Base-by-base conservation (phyloP, 2,797 vertebrate species). In the Mormyrops boulengeri region DNA sequence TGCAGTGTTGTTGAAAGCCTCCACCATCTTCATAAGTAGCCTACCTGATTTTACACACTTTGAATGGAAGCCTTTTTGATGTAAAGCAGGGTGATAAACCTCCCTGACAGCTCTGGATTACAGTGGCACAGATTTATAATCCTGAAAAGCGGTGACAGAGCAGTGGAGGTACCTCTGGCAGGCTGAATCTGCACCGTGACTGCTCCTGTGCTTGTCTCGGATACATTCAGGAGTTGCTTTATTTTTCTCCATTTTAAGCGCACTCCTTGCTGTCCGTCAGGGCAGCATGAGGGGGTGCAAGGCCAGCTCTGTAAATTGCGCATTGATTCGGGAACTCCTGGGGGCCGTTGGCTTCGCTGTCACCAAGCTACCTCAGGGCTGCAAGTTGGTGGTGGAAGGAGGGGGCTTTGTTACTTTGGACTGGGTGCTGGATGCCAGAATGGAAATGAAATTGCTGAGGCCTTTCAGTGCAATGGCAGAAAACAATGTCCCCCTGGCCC, bases 361-460 rank as follows among this genome's bases (percentile, higher is more conserved):
- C 60, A 86, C 47, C 30, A 38, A 17, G 87, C 60, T 66, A 49
- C n/a, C 3, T 49, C 44, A 22, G 87, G 49, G 87, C 41, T 69
- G 47, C 19, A 5, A 30, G 19, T 26, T 38, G 38, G 85, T 44
- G 19, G 38, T 22, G 87, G 60, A 49, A 49, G 84, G 62, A 26
- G 14, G 62, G 44, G 44, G 44, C 60, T 73, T 57, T 84, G 47
- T 89, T 57, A 85, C 60, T 49, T 73, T 87, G 47, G 85, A 55
- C 84, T 89, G n/a, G 60, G 60, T 12, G 57, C 53, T 47, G 17
- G 88, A 53, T 66, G 47, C 89, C n/a, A 47, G 89, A 87, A 47
- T 87, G 89, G 89, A 89, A 89, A 87, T 89, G 60, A 47, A 87
- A 87, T 89, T 77, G 60, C 85, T 55, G 84, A 41, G 60, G 44